These are phyloP conservation scores for Acomys russatus DNA, from an alignment of 2,797 vertebrate genomes.

Conservation along the genomic window DNA sequence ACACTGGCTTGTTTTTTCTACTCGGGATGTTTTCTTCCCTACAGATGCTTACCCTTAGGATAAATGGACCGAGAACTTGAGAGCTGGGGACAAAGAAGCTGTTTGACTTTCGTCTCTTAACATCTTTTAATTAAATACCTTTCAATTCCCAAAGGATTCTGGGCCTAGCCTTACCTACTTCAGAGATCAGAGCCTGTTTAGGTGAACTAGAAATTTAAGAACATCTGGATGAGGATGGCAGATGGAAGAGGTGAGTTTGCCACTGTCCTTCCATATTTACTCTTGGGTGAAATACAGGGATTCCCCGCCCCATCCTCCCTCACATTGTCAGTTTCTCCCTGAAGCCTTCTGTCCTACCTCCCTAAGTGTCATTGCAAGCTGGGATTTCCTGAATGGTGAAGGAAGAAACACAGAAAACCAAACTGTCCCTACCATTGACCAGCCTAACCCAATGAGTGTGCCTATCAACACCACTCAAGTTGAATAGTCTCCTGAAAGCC, in stretches of 20 bases:
- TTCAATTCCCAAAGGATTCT: neutral
- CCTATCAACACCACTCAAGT: neutral
- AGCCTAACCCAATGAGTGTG: neutral
- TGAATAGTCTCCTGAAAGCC: neutral
- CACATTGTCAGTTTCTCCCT: neutral
- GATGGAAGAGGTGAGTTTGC: neutral
- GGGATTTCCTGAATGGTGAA: neutral
- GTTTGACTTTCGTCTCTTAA: neutral
- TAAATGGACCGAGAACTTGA: neutral
- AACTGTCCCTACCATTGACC: neutral
- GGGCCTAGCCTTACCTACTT: neutral
- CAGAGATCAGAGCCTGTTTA: neutral
- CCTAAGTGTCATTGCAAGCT: neutral
- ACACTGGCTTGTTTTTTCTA: neutral
- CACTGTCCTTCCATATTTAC: neutral
- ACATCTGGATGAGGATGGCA: neutral
- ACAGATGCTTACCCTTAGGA: neutral
- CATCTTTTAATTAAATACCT: neutral
- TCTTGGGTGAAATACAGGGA: neutral
- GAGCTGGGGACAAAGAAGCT: neutral
- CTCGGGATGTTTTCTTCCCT: neutral
- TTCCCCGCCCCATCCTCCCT: accelerated
- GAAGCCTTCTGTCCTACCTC: neutral
- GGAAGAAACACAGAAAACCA: neutral
- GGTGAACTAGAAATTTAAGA: neutral